Evolutionary conservation across 2,888 invertebrate species (phyloP), one percentile per base, ranked within the genome.

Genomic region (Criorhina ranunculi): DNA sequence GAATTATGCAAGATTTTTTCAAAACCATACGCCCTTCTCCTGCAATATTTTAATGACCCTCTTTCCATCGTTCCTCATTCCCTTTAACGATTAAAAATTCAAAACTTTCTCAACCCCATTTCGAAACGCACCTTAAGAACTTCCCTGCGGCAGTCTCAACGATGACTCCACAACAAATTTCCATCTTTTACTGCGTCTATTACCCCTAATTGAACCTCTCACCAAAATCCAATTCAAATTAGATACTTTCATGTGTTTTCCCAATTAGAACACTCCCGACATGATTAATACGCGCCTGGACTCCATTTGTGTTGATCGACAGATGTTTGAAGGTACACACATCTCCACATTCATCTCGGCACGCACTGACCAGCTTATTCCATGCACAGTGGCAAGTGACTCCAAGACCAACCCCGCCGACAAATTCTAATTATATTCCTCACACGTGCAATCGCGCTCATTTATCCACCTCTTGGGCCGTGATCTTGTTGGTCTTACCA

Each of bases 361-460:
- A 67, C n/a, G 40, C 2, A 15, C 42, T 35, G 60, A 12, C 31
- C 46, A 33, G 17, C 37, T 33, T 17, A 55, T 42, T 55, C 17
- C n/a, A 29, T 72, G 40, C 24, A 37, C 40, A 40, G 49, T 70
- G 40, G 55, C 67, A 53, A 55, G 59, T 37, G 37, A n/a, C n/a
- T 62, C 62, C 46, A 12, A 40, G 40, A 76, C 46, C 17, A 66
- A 17, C 51, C 51, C 37, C 42, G 31, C 53, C n/a, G 35, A 29
- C 19, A 40, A 37, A 11, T 44, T 31, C 42, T 72, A 66, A 82
- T 82, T 70, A 64, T 66, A 77, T 77, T 70, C 76, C 64, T 64
- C 29, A 55, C 82, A 78, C 78, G 62, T 73, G 73, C 46, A 67
- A 83, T 62, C 67, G 12, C 62, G 35, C 29, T 57, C 40, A 51